Evolutionary conservation across 1,140 invertebrate species (phyloP).

Genomic region (Psilanteris sp.): DNA sequence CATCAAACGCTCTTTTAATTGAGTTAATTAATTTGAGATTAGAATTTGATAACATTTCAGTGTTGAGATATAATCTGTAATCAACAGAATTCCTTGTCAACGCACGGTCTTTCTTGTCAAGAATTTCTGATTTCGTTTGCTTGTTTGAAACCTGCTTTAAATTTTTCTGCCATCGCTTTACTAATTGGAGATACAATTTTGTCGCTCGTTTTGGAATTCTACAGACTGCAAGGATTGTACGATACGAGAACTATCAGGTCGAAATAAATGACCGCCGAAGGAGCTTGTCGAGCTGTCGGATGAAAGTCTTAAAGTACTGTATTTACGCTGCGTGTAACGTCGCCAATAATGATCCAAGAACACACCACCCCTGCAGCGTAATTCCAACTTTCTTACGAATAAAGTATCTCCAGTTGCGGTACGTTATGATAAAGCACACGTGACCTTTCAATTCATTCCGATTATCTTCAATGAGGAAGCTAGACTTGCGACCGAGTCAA

Average conservation of each 20-base stretch:
- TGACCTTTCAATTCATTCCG: slow-evolving; percentile 39
- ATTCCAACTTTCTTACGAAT: slow-evolving; percentile 39
- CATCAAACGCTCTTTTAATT: no score
- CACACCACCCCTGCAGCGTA: slow-evolving; percentile 23
- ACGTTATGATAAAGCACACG: slow-evolving; percentile 31
- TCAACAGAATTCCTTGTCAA: no score
- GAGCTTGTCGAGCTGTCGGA: slow-evolving; percentile 6
- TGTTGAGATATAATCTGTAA: no score
- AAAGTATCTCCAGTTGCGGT: slow-evolving; percentile 7
- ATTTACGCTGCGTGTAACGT: slow-evolving; percentile 21
- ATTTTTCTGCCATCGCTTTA: no score
- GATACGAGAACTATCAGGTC: slow-evolving; percentile 4
- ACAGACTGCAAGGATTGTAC: no score
- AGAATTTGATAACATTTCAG: no score
- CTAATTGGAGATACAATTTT: no score
- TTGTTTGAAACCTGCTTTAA: no score
- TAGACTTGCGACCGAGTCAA: slow-evolving; percentile 56
- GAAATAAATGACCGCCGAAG: slow-evolving; percentile 30
- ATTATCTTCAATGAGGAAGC: slow-evolving; percentile 58
- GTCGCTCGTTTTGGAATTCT: no score
- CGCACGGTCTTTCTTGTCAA: no score
- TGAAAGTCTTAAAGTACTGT: slow-evolving; percentile 31
- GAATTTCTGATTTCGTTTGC: no score
- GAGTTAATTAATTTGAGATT: no score
- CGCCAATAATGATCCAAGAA: slow-evolving; percentile 30